A percentile compares a stretch with the other conserved stretches of the same genome.
Evolutionary conservation across 2,888 invertebrate genomes (phyloP).

Genomic region (Melinaea menophilus): DNA sequence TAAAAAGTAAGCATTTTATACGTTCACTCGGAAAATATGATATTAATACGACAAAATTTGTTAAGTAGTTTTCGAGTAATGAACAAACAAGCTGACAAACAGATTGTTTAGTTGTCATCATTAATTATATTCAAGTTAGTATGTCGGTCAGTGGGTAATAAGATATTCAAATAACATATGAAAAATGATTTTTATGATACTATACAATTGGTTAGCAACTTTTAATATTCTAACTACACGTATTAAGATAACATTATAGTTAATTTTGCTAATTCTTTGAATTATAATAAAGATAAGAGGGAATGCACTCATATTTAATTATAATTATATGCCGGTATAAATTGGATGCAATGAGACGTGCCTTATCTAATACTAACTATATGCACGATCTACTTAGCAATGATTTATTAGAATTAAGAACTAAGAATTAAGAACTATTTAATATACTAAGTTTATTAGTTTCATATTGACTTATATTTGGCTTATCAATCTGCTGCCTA

Average conservation of each 20-base stretch:
- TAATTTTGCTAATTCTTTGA: background rate
- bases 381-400: background rate
- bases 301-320: too few species aligned
- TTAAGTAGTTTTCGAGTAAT: too few species aligned
- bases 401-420: slow-evolving; percentile 2
- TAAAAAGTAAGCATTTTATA: too few species aligned
- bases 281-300: background rate
- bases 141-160: background rate
- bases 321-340: too few species aligned
- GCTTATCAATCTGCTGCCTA: too few species aligned
- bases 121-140: too few species aligned
- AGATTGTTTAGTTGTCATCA: too few species aligned
- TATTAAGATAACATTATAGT: too few species aligned
- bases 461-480: too few species aligned
- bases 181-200: background rate
- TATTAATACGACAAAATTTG: too few species aligned
- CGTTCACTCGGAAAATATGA: too few species aligned
- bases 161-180: background rate
- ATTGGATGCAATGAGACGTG: background rate
- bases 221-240: background rate
- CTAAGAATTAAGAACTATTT: background rate
- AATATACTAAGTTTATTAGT: background rate
- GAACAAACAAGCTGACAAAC: too few species aligned
- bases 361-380: background rate
- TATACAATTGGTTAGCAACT: background rate